Base-by-base conservation (phyloP, 23 tunicate species). In the Trididemnum nubilum region DNA sequence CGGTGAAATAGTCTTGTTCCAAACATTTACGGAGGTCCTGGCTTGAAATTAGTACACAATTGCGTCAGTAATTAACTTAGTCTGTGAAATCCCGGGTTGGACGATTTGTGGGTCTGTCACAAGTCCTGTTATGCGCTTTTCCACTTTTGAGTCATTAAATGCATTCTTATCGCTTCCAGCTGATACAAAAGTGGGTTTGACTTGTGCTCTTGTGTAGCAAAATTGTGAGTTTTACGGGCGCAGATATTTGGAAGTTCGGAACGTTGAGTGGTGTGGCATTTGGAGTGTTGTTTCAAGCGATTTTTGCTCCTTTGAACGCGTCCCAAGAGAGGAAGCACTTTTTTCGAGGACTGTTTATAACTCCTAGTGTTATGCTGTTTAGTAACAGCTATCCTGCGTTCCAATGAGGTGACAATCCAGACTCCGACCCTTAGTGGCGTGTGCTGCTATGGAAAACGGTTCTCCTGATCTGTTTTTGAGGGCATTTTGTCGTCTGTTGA, bases 321-420 rank as follows among this genome's bases (percentile, higher is more conserved):
- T 22, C 5, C 78, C 5, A 2, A 2, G 31, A 3, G 78, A 73
- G 78, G 78, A 73, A 73, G 78, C 67, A 73, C 78, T 73, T 26
- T 38, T 39, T 2, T 37, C 57, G 30, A 73, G 78, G 15, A 26
- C 58, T 38, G n/a, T 69, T 7, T 3, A 12, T 21, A n/a, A 30
- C 12, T 37, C 58, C 58, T 26, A 73, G 78, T 73, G 78, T 73
- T 69, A 27, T 73, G 58, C 25, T n/a, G 58, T 5, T 21, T 58
- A 39, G 31, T 4, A 39, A 58, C 9, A 30, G 4, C 4, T 4
- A n/a, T 15, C 12, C 19, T 24, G 67, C 74, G 74, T 67, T 32
- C 74, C 38, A 7, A 30, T 33, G 12, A 7, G 18, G 33, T 67
- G 74, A 67, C 74, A 38, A 4, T 15, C 29, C 4, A 21, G 74